A percentile compares a stretch with the other conserved stretches of the same genome.
phyloP scores from a whole-genome alignment of 2,888 invertebrate genomes.

The Leptinotarsa rubiginosa region DNA sequence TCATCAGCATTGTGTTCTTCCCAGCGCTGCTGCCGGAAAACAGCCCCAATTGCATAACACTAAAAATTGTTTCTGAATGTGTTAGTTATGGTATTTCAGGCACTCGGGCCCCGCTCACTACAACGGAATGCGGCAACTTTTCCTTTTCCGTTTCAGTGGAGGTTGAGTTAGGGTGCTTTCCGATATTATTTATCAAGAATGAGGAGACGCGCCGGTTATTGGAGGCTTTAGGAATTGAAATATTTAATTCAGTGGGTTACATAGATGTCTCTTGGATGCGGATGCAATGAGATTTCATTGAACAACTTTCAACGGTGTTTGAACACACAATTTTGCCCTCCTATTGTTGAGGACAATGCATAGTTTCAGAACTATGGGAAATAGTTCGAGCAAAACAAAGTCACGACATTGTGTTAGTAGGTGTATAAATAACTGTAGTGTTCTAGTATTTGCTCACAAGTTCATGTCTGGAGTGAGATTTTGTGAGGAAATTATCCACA shows the following conservation, averaged over 20 bases:
- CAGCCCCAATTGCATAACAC: slow-evolving; percentile 36
- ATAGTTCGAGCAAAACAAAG: neutral
- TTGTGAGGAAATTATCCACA: neutral
- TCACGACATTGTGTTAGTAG: neutral
- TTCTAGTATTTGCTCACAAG: neutral
- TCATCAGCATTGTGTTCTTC: slow-evolving; percentile 56
- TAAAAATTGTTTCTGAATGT: slow-evolving; percentile 39
- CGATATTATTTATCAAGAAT: slow-evolving; percentile 25
- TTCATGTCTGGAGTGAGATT: neutral
- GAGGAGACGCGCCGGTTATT: slow-evolving; percentile 6
- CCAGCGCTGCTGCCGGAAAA: slow-evolving; percentile 30
- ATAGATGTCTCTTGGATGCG: slow-evolving; percentile 4
- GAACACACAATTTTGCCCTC: slow-evolving; percentile 10
- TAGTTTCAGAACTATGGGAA: slow-evolving; percentile 10
- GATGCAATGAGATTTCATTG: slow-evolving; percentile 13
- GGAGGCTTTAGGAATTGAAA: slow-evolving; percentile 1
- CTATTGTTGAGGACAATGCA: neutral
- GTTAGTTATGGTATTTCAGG: slow-evolving; percentile 29
- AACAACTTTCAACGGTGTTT: slow-evolving; percentile 13
- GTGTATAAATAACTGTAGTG: neutral
- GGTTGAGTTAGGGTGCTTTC: slow-evolving; percentile 36
- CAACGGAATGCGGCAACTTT: slow-evolving; percentile 33
- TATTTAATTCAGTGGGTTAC: neutral
- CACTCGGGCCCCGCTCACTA: slow-evolving; percentile 29
- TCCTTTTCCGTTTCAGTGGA: slow-evolving; percentile 35